Evolutionary conservation across 1,140 invertebrate genomes (phyloP).

Genomic region (Drosophila funebris): DNA sequence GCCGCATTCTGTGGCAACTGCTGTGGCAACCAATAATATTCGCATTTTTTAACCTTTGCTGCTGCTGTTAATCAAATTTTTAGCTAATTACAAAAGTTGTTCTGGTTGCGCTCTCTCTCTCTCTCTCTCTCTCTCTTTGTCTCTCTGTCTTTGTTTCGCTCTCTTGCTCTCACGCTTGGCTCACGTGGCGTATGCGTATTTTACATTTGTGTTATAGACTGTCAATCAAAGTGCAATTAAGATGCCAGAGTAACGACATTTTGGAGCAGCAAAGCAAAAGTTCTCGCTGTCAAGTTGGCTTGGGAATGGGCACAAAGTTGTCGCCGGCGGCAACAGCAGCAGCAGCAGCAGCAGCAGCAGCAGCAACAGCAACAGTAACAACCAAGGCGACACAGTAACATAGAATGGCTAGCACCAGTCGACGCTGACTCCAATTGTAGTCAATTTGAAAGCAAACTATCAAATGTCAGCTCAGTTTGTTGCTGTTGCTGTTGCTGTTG

Average conservation of each 20-base stretch:
- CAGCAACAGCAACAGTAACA: constrained; percentile 28
- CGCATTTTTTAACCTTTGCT: not conserved
- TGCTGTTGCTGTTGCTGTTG: not conserved
- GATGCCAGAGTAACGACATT: constrained; percentile 46
- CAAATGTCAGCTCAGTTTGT: constrained; percentile 69
- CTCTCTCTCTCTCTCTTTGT: not conserved
- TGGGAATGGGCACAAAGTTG: constrained; percentile 71
- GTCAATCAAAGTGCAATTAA: constrained; percentile 72
- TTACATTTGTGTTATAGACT: constrained; percentile 3
- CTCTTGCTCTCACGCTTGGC: not conserved
- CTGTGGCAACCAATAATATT: constrained; percentile 40
- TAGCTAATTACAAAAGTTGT: constrained; percentile 34
- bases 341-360: constrained; percentile 31
- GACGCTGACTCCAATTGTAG: constrained; percentile 64
- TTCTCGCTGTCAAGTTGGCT: constrained; percentile 44
- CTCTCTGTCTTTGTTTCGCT: not conserved
- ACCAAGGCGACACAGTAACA: constrained; percentile 69
- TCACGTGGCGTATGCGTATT: constrained; percentile 24
- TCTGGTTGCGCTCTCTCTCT: not conserved
- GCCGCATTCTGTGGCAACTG: constrained; percentile 42
- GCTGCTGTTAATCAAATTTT: constrained; percentile 32
- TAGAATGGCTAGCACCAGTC: constrained; percentile 56
- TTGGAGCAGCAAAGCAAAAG: constrained; percentile 52
- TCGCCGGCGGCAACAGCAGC: constrained; percentile 53
- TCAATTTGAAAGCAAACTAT: constrained; percentile 81